Conservation (phyloP, 2,888 invertebrate genomes). For the Heliconius ethilla region DNA sequence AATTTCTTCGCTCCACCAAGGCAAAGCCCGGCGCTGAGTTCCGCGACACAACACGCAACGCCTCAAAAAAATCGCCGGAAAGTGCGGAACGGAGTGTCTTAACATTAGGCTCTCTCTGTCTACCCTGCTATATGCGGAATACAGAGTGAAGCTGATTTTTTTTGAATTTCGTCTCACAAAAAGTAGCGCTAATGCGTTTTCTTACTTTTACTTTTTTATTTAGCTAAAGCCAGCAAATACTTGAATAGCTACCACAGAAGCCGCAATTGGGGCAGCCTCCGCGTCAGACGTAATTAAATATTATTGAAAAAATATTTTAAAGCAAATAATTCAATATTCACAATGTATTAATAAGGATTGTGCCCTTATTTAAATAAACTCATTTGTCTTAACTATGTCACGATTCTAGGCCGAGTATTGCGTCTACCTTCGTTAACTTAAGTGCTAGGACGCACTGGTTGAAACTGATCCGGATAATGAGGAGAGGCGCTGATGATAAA, state of each 20-base stretch:
- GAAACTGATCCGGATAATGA: conserved; percentile 43
- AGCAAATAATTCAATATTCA: conserved; percentile 13
- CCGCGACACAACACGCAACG: no score
- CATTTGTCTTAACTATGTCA: conserved; percentile 40
- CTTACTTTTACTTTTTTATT: conserved; percentile 9
- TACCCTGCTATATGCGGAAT: no score
- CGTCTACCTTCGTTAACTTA: conserved; percentile 44
- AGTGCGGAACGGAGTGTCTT: no score
- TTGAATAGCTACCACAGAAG: conserved; percentile 22
- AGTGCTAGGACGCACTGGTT: conserved; percentile 44
- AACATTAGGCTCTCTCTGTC: no score
- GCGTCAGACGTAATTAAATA: conserved; percentile 22
- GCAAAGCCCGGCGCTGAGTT: no score
- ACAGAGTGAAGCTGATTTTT: background rate
- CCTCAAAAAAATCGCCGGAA: no score
- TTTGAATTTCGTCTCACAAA: background rate
- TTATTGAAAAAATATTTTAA: conserved; percentile 14
- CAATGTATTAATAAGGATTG: conserved; percentile 12
- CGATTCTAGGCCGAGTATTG: conserved; percentile 40
- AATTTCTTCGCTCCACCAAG: no score
- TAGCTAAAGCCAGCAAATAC: conserved; percentile 12
- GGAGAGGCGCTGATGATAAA: conserved; percentile 36
- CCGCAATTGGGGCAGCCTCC: conserved; percentile 21
- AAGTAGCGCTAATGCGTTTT: background rate
- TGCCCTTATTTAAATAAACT: conserved; percentile 32